Conservation (phyloP, 2,113 vertebrate genomes). For the Nycticebus coucang region DNA sequence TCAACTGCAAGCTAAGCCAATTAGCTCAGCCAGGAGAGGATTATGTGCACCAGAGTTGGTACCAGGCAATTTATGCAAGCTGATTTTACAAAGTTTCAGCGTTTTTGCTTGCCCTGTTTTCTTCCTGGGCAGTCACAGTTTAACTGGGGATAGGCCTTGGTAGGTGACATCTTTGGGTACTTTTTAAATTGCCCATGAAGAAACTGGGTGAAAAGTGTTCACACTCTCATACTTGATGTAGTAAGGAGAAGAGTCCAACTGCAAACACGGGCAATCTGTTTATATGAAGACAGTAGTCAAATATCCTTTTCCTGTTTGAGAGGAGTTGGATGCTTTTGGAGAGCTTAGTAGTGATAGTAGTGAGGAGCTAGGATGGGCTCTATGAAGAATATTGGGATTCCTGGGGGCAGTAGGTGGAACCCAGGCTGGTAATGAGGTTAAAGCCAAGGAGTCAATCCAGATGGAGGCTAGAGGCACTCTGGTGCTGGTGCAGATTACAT, state of each 20-base stretch:
- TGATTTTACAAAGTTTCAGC: conserved; percentile 44
- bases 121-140: conserved; percentile 38
- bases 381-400: neutral
- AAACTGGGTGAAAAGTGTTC: conserved; percentile 57
- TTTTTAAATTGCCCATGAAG: conserved; percentile 43
- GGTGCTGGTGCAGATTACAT: neutral
- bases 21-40: conserved; percentile 65
- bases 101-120: conserved; percentile 30
- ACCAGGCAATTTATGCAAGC: conserved; percentile 20
- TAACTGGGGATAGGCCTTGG: neutral
- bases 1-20: conserved; percentile 59
- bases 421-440: neutral
- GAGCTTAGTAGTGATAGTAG: neutral
- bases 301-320: neutral
- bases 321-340: neutral
- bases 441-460: neutral
- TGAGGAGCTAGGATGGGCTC: neutral
- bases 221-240: neutral
- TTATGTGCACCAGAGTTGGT: conserved; percentile 8
- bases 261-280: neutral
- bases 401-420: neutral
- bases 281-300: neutral
- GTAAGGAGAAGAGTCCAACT: neutral
- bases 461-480: neutral
- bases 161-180: neutral